These are phyloP conservation scores for Eristalinus aeneus DNA, from an alignment of 2,888 invertebrate genomes.

Conservation along the genomic window DNA sequence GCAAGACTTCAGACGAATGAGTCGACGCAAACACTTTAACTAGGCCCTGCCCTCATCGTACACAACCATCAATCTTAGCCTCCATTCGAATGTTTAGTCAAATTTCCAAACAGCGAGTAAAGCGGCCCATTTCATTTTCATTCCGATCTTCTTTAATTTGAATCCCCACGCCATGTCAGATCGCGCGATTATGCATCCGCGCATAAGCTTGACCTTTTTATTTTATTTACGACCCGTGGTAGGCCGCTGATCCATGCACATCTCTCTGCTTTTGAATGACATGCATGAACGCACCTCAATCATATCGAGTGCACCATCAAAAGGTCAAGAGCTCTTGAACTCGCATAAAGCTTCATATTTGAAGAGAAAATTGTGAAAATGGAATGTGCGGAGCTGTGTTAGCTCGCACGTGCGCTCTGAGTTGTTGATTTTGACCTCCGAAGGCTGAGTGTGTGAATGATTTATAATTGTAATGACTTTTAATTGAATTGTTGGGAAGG, in stretches of 20 bases:
- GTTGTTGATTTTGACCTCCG: background rate
- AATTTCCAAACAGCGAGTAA: too few species aligned
- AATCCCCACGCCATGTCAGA: background rate
- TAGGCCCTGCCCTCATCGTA: too few species aligned
- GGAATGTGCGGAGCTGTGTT: background rate
- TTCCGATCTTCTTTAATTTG: background rate
- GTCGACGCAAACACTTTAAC: too few species aligned
- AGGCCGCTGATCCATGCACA: background rate
- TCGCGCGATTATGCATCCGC: background rate
- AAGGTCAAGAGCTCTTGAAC: background rate
- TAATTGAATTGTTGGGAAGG: background rate
- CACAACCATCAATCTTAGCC: too few species aligned
- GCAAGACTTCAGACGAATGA: too few species aligned
- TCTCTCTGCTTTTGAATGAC: background rate
- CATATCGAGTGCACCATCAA: background rate
- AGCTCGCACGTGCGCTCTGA: background rate
- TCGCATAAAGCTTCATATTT: background rate
- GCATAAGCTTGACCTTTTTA: background rate
- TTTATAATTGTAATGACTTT: background rate
- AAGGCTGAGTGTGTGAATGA: background rate
- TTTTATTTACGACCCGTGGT: background rate
- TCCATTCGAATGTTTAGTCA: too few species aligned
- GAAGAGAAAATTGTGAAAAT: background rate
- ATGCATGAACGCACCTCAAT: background rate
- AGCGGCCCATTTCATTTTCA: background rate